Evolutionary conservation across 2,888 invertebrate genomes (phyloP), one percentile per base, ranked within the genome.

Genomic region (Perizoma flavofasciatum): DNA sequence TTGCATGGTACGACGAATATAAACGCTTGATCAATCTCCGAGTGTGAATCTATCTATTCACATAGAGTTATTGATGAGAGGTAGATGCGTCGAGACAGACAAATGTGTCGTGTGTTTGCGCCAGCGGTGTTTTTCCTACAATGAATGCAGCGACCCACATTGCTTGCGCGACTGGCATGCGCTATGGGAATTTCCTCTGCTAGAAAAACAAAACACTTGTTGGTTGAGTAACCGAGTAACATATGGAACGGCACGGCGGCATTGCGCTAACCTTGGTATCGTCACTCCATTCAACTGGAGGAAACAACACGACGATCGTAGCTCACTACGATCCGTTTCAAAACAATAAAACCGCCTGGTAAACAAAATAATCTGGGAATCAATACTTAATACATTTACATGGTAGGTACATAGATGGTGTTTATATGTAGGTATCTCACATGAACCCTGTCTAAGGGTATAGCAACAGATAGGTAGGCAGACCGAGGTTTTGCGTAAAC

Each of bases 51-150:
- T 39, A 5, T 4, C 1, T n/a, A 22, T 7, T 4, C 4, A 10
- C n/a, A 9, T 43, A 11, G 34, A 37, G 51, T 55, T 44, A 48
- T 22, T 51, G 54, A 41, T 43, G 22, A 46, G 54, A 34, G 10
- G 46, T 54, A 41, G 34, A 50, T 45, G 49, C 43, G 57, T 41
- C 35, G 49, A 37, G 50, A 55, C 40, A 45, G 49, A 54, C 63
- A 34, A 57, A 37, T 61, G 64, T 56, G 55, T 10, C 55, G 55
- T 43, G 51, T 50, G 62, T 37, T 49, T 49, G 65, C 50, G 46
- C 61, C 54, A 61, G 53, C 39, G 63, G 78, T 79, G 70, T 66
- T 79, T 80, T 80, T 79, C 79, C 80, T 70, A 71, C 70, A 66
- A 68, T 70, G 63, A 71, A 68, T 71, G 70, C 72, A 69, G 62